Conservation (phyloP, 2,113 vertebrate genomes). For the Platichthys flesus region DNA sequence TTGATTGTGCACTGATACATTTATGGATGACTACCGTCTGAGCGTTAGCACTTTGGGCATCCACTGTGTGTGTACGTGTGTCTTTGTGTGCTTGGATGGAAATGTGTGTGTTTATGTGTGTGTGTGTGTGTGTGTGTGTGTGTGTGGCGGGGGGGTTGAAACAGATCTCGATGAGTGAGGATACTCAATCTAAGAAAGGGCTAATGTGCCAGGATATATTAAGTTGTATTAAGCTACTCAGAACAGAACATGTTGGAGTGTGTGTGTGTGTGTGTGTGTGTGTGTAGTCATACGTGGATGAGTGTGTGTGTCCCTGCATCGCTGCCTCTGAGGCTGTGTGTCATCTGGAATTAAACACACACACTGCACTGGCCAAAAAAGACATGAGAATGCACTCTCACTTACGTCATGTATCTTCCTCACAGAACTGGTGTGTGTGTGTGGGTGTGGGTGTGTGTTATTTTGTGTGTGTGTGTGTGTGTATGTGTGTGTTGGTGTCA, state of each 20-base stretch:
- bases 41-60: conserved; percentile 43
- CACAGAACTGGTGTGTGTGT: not conserved
- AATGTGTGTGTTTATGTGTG: conserved; percentile 4
- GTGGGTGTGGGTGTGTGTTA: no score
- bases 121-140: not conserved
- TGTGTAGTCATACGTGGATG: not conserved
- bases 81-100: not conserved
- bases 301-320: conserved; percentile 23
- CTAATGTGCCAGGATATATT: conserved; percentile 74
- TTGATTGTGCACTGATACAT: conserved; percentile 59
- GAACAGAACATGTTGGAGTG: conserved; percentile 29
- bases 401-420: conserved; percentile 29
- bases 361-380: conserved; percentile 51
- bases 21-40: conserved; percentile 55
- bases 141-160: no score
- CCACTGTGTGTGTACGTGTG: conserved; percentile 6
- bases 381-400: conserved; percentile 77
- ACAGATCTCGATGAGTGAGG: conserved; percentile 7
- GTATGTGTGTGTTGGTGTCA: no score
- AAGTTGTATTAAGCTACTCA: conserved; percentile 67
- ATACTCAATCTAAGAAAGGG: conserved; percentile 60
- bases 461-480: not conserved
- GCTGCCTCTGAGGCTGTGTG: conserved; percentile 43
- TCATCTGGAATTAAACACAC: conserved; percentile 74
- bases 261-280: not conserved